These are phyloP conservation scores for Apodemia hepburni DNA, from an alignment of 2,888 invertebrate species.

Conservation along the genomic window DNA sequence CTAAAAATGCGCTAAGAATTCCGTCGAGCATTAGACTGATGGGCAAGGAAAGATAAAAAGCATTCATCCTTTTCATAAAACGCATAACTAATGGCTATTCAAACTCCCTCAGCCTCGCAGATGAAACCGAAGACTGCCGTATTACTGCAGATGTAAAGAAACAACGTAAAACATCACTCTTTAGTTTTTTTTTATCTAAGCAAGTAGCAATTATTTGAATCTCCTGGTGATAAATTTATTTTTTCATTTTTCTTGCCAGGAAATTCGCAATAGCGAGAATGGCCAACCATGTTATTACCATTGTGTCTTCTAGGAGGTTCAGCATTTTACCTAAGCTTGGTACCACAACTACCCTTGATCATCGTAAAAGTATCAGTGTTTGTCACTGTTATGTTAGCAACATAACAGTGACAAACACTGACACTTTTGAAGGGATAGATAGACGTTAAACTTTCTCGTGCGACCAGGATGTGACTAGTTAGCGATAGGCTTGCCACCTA, in stretches of 20 bases:
- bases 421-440: too few relatives aligned
- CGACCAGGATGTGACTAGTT: too few relatives aligned
- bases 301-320: too few relatives aligned
- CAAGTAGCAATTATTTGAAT: constrained; percentile 1
- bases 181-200: constrained; percentile 19
- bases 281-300: too few relatives aligned
- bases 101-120: constrained; percentile 33
- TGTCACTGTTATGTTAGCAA: too few relatives aligned
- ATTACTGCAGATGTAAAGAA: constrained; percentile 27
- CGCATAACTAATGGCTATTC: constrained; percentile 35
- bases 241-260: neutral
- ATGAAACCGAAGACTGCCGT: constrained; percentile 32
- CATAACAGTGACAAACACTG: too few relatives aligned
- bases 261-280: neutral
- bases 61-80: constrained; percentile 35
- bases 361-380: too few relatives aligned
- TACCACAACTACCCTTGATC: too few relatives aligned
- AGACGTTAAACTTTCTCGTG: too few relatives aligned
- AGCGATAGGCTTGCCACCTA: too few relatives aligned
- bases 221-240: neutral
- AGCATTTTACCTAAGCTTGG: too few relatives aligned
- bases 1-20: constrained; percentile 9
- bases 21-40: constrained; percentile 31
- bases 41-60: constrained; percentile 33
- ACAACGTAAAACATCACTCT: constrained; percentile 16